Percentiles rank a stretch among this genome's conserved stretches.
Conservation (phyloP, 2,113 vertebrate genomes). For the Chaetops frenatus region DNA sequence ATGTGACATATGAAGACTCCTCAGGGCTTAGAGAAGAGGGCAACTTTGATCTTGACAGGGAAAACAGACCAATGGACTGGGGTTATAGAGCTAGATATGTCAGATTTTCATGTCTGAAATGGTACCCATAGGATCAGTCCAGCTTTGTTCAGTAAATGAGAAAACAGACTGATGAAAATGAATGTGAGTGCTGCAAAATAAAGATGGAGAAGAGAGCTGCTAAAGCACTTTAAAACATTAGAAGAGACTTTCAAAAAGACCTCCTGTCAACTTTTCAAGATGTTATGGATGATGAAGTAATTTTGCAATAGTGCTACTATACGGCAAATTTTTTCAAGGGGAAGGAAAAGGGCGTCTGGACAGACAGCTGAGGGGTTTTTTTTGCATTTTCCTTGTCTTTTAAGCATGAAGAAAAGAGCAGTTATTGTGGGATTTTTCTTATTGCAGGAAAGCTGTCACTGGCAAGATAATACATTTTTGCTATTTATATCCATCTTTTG, state of each 20-base stretch:
- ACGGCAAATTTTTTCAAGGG: background rate
- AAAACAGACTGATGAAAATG: background rate
- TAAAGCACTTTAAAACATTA: constrained; percentile 11
- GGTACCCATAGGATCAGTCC: background rate
- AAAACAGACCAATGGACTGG: background rate
- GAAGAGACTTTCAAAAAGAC: background rate
- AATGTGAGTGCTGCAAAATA: background rate
- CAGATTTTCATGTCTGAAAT: background rate
- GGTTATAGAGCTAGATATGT: background rate
- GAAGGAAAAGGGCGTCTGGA: background rate
- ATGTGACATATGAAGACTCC: background rate
- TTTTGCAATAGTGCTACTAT: background rate
- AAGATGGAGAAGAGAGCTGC: background rate
- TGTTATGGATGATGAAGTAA: background rate
- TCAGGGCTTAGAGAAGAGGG: background rate
- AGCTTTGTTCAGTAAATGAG: background rate
- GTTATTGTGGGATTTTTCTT: background rate
- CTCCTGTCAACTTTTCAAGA: background rate
- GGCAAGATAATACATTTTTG: background rate
- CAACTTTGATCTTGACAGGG: background rate
- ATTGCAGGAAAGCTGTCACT: background rate
- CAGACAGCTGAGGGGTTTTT: background rate
- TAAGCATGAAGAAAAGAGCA: background rate
- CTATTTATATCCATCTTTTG: background rate
- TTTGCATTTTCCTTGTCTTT: background rate